A percentile compares a stretch with the other conserved stretches of the same genome.
phyloP scores from a whole-genome alignment of 1,140 invertebrate genomes.

The Temnothorax nylanderi region DNA sequence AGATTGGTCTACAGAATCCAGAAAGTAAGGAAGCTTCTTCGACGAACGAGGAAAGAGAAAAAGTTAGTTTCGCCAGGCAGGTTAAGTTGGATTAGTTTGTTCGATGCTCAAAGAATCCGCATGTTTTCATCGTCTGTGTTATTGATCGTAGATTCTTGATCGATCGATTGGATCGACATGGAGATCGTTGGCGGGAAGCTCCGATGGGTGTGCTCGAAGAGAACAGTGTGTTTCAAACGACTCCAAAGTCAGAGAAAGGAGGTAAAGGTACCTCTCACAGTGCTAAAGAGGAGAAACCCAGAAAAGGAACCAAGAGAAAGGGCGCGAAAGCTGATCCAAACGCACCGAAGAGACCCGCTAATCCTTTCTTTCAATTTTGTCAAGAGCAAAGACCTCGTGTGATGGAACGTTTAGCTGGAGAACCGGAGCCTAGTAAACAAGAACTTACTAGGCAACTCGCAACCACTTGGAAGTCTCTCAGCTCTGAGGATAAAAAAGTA shows the following conservation, averaged over 20 bases:
- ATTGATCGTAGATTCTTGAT: constrained; percentile 81
- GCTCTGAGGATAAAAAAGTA: constrained; percentile 90
- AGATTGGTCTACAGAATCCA: constrained; percentile 85
- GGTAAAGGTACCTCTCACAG: constrained; percentile 75
- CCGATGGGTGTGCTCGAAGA: constrained; percentile 85
- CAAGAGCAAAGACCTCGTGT: constrained; percentile 91
- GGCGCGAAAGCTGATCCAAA: constrained; percentile 88
- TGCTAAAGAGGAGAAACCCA: constrained; percentile 82
- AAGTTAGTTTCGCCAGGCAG: constrained; percentile 82
- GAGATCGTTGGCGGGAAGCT: constrained; percentile 84
- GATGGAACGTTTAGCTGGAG: constrained; percentile 89
- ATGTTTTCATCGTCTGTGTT: neutral
- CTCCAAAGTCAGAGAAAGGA: constrained; percentile 80
- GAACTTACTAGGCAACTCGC: constrained; percentile 91
- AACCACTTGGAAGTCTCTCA: constrained; percentile 90
- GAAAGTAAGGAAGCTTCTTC: constrained; percentile 82
- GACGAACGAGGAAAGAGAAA: constrained; percentile 84
- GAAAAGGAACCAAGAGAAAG: constrained; percentile 84
- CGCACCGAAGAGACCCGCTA: constrained; percentile 92
- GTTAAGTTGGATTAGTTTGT: neutral
- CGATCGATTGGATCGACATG: constrained; percentile 84
- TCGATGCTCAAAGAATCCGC: neutral
- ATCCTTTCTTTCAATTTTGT: constrained; percentile 93
- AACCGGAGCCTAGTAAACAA: constrained; percentile 90
- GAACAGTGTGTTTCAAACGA: constrained; percentile 81